These are phyloP conservation scores for Rhea pennata DNA, from an alignment of 2,113 vertebrate genomes.

Conservation along the genomic window DNA sequence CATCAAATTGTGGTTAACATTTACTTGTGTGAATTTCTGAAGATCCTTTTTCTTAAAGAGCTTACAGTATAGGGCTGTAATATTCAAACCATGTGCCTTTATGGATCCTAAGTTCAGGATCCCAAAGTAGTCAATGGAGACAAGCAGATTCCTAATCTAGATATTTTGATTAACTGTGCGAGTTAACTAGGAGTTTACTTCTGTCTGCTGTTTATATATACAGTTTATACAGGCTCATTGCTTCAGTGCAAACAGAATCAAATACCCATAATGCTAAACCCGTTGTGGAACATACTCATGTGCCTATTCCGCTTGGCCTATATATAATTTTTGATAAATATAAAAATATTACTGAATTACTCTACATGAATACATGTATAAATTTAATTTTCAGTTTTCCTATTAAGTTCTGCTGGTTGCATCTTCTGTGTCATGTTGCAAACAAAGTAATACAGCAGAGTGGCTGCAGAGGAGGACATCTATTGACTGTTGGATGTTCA, in stretches of 20 bases:
- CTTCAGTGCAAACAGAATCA: not conserved
- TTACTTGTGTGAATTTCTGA: not conserved
- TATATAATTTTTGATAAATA: not conserved
- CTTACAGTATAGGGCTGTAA: not conserved
- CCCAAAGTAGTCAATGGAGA: fast-evolving
- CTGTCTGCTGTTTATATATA: not conserved
- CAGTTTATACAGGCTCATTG: not conserved
- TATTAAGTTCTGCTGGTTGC: not conserved
- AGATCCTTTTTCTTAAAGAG: not conserved
- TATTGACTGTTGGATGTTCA: not conserved
- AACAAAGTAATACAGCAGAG: not conserved
- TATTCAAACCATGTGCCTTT: fast-evolving
- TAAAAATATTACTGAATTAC: not conserved
- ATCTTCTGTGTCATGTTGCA: not conserved
- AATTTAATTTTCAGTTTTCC: not conserved
- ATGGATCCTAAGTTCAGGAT: fast-evolving
- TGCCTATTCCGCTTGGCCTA: not conserved
- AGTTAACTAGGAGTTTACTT: not conserved
- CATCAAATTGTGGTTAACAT: not conserved
- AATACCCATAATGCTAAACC: not conserved
- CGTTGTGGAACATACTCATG: not conserved
- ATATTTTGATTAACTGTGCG: not conserved
- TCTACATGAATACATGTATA: not conserved
- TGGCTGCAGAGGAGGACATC: not conserved
- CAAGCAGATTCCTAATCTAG: not conserved